Evolutionary conservation across 2,888 invertebrate species (phyloP), one percentile per base, ranked within the genome.

Genomic region (Amphipoea lucens): DNA sequence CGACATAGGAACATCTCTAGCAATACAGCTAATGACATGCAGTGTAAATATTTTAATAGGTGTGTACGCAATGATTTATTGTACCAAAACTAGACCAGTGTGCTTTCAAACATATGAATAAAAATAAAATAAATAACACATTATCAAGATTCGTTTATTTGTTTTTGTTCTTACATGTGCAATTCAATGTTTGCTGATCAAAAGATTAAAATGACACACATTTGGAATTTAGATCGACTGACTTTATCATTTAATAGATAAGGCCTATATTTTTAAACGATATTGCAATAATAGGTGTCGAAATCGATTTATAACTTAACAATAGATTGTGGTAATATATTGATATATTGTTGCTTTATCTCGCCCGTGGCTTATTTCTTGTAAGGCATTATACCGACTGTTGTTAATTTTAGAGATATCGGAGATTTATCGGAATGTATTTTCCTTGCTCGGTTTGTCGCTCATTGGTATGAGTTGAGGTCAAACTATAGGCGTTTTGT

Each of bases 31-130:
- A 91, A 90, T 90, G 89, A 89, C 87, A 82, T 85, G 73, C 82
- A 89, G 86, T 88, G 90, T 92, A 90, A 90, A 91, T 91, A 91
- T 89, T 88, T 88, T 91, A 91, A 92, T 91, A 90, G 87, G 77
- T 85, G 88, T 87, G 84, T 88, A 79, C 80, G 77, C 57, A 81
- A 83, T 90, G 92, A 93, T 92, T 92, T 89, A 93, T 91, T 85
- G 54, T 14, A 68, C 57, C 12, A 76, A 82, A 89, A 83, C 79
- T 87, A 76, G 83, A 86, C 65, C 85, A 88, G 71, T 79, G 72
- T 80, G 76, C 76, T 73, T 82, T 82, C 82, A 88, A 88, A 86
- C 79, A 83, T 69, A 80, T 79, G 74, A 82, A 86, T 86, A 74
- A 36, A 71, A 74, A 82, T 82, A 83, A 85, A 80, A 85, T 80